phyloP scores from a whole-genome alignment of 2,888 invertebrate species.

The Neoscelio sp. region DNA sequence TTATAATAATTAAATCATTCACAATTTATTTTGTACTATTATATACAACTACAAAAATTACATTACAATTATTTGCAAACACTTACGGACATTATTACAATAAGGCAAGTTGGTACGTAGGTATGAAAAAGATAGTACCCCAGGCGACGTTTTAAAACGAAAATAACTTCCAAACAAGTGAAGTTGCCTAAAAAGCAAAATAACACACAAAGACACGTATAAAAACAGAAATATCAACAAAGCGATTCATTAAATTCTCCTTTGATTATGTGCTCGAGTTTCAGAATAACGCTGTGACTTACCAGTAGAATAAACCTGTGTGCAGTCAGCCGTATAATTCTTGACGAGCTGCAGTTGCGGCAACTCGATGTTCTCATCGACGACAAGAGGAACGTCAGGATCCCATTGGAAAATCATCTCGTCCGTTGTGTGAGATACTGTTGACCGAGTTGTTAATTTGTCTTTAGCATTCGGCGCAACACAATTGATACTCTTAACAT shows the following conservation, averaged over 20 bases:
- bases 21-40: no score
- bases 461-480: constrained; percentile 26
- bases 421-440: constrained; percentile 97
- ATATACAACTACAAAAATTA: no score
- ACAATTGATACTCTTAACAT: constrained; percentile 18
- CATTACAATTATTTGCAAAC: constrained; percentile 22
- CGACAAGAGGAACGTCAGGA: constrained; percentile 94
- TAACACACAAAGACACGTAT: background rate
- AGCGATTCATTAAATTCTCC: no score
- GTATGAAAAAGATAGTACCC: constrained; percentile 97
- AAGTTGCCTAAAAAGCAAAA: constrained; percentile 89
- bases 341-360: constrained; percentile 94
- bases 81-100: constrained; percentile 96
- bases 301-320: constrained; percentile 96
- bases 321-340: constrained; percentile 95
- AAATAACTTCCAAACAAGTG: constrained; percentile 95
- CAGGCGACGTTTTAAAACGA: constrained; percentile 93
- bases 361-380: constrained; percentile 94
- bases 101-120: constrained; percentile 96
- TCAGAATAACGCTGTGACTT: constrained; percentile 67
- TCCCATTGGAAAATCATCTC: constrained; percentile 98
- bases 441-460: constrained; percentile 77
- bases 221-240: constrained; percentile 1
- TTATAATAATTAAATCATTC: background rate
- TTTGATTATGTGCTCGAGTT: constrained; percentile 7